Evolutionary conservation across 2,888 invertebrate species (phyloP), one percentile per base, ranked within the genome.

Genomic region (Dasypolia templi): DNA sequence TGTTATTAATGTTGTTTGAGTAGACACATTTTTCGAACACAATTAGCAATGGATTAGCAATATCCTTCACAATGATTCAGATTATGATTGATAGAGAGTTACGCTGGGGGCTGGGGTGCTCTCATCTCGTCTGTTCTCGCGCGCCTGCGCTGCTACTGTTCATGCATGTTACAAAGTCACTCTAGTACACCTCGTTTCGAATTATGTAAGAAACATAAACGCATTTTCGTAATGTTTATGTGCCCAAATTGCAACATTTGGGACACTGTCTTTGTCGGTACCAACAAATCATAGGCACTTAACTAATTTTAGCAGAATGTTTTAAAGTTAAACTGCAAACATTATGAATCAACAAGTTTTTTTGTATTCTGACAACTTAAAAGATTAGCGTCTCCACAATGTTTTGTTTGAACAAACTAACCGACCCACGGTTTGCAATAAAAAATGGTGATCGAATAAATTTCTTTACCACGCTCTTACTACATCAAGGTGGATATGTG

Each of bases 121-220:
- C 46, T 70, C 67, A 70, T 69, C 67, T 76, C 55, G 55, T 53
- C 64, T 62, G 51, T 42, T 64, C 49, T 51, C 49, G 32, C 49
- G n/a, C 32, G 19, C 74, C 35, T n/a, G 62, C 46, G 67, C 46
- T 61, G 55, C 32, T 70, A 74, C 44, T 75, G 83, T 79, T 80
- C 76, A 84, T 75, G 73, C 81, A 72, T 77, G 83, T 82, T 85
- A 81, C 80, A 69, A 72, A 84, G 75, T 69, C 81, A 85, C 81
- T 75, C 76, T 75, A 82, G 62, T 75, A 80, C 76, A 76, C 81
- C 80, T 70, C 75, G 79, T 86, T 89, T 82, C 35, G 44, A 73
- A 71, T 89, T 86, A 88, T 86, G 88, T 86, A 90, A 86, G 77
- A 77, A 78, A 72, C 80, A 76, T 83, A 86, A 84, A 81, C 69